Percentiles rank a stretch among this genome's conserved stretches.
Conservation (phyloP, 2,888 invertebrate species). For the Lottia gigantea region DNA sequence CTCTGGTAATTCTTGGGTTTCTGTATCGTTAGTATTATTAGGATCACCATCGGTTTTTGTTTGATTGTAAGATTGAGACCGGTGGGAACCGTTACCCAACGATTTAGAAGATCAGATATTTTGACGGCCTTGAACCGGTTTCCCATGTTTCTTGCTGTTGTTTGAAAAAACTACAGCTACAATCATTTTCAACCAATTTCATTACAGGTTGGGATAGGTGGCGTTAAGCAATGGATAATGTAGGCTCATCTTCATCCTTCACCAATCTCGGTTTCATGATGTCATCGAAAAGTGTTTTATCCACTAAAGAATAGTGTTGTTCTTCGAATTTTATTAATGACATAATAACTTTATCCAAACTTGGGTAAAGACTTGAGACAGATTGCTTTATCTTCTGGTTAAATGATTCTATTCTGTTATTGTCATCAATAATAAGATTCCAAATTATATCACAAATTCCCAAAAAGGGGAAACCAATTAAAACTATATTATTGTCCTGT, state of each 20-base stretch:
- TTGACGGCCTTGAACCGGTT: neutral
- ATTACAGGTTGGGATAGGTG: neutral
- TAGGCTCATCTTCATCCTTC: neutral
- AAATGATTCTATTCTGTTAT: conserved; percentile 6
- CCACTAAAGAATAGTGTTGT: neutral
- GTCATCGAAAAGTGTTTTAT: neutral
- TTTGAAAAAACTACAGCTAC: neutral
- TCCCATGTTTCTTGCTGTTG: neutral
- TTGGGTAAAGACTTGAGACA: neutral
- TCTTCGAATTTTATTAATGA: neutral
- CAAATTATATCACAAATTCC: too few relatives aligned
- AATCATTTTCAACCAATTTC: neutral
- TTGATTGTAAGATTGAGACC: neutral
- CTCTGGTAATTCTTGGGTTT: too few relatives aligned
- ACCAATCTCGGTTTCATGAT: neutral
- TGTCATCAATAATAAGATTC: neutral
- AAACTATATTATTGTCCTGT: too few relatives aligned
- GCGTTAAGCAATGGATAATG: neutral
- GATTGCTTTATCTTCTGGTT: neutral
- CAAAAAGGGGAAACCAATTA: too few relatives aligned
- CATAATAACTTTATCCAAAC: neutral
- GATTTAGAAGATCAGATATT: neutral
- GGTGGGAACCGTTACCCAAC: neutral
- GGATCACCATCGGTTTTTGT: too few relatives aligned
- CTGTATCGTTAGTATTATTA: too few relatives aligned